These are phyloP conservation scores for Chironomus tepperi DNA, from an alignment of 1,140 invertebrate genomes.

Conservation along the genomic window DNA sequence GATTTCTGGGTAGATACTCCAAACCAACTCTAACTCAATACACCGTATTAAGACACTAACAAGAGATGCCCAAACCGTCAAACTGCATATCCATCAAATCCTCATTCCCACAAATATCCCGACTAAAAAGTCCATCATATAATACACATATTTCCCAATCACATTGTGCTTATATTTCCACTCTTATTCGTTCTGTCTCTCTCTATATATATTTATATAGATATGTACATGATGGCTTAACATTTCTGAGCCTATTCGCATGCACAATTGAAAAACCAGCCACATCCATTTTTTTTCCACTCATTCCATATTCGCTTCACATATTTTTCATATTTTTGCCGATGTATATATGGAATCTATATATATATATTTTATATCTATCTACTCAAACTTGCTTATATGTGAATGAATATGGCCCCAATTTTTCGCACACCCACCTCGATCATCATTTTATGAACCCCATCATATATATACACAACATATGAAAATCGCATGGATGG, in stretches of 20 bases:
- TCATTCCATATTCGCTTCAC: constrained; percentile 3
- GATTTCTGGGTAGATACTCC: no score
- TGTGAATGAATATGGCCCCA: not conserved
- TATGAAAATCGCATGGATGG: not conserved
- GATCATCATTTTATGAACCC: constrained; percentile 12
- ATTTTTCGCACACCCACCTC: not conserved
- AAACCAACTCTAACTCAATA: no score
- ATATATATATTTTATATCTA: not conserved
- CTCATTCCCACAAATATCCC: no score
- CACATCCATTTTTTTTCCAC: not conserved
- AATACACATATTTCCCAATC: not conserved
- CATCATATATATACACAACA: not conserved
- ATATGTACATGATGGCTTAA: not conserved
- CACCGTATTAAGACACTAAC: no score
- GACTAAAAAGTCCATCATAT: no score
- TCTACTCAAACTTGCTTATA: not conserved
- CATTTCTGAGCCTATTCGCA: not conserved
- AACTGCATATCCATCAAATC: no score
- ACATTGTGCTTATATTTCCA: not conserved
- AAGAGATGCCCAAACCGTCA: no score
- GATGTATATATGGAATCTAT: not conserved
- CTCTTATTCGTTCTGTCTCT: not conserved
- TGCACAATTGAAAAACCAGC: not conserved
- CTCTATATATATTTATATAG: not conserved
- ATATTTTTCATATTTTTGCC: not conserved